phyloP scores from a whole-genome alignment of 2,113 vertebrate genomes.

The Mesoclemmys tuberculata region DNA sequence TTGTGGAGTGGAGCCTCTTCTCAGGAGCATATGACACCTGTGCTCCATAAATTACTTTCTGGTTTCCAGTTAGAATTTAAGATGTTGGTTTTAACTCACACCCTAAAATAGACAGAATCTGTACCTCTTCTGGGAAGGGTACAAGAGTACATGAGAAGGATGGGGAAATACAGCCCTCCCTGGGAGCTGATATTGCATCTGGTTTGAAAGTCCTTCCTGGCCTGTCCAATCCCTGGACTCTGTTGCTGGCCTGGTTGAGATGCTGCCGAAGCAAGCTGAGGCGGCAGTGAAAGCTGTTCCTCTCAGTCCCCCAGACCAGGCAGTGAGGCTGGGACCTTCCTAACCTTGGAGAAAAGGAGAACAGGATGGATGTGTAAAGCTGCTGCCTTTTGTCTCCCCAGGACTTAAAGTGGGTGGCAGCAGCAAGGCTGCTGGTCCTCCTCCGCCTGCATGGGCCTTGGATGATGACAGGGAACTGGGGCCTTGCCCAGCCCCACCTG shows the following conservation, averaged over 20 bases:
- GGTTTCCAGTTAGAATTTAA: neutral
- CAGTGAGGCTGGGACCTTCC: neutral
- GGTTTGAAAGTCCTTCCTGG: neutral
- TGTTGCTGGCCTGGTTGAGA: neutral
- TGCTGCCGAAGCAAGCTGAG: neutral
- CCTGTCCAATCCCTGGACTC: neutral
- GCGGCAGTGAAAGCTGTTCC: neutral
- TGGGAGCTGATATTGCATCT: neutral
- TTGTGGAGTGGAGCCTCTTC: neutral
- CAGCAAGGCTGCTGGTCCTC: neutral
- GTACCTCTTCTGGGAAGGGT: neutral
- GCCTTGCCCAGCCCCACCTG: neutral
- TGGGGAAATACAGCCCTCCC: accelerated
- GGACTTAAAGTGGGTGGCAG: neutral
- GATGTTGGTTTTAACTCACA: neutral
- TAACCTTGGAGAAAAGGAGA: neutral
- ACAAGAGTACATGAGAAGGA: no score
- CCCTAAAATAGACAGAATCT: neutral
- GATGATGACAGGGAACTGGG: neutral
- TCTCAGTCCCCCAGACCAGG: neutral
- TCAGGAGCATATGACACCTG: neutral
- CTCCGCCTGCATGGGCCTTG: neutral
- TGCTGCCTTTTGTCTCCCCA: neutral
- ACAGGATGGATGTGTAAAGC: neutral
- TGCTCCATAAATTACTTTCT: neutral